Evolutionary conservation across 1,140 invertebrate species (phyloP).

Genomic region (Homalodisca vitripennis): DNA sequence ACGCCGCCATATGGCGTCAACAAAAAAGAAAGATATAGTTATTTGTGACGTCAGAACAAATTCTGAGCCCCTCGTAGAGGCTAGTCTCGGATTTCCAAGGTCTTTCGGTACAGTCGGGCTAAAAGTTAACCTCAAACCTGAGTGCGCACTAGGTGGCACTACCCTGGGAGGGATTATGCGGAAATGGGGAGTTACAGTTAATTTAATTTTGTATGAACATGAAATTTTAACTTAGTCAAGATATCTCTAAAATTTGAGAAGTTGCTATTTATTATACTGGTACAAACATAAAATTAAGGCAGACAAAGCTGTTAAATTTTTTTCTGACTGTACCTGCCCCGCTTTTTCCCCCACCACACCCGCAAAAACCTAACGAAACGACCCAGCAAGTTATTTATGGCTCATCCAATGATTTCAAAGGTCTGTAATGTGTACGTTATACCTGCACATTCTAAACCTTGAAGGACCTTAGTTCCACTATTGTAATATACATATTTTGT

Average conservation of each 20-base stretch:
- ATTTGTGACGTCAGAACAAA: conserved; percentile 30
- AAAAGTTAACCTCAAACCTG: conserved; percentile 20
- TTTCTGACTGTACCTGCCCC: not conserved
- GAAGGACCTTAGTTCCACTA: too few relatives aligned
- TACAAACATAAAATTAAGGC: too few relatives aligned
- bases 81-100: conserved; percentile 33
- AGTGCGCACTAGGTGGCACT: conserved; percentile 24
- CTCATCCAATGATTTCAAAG: not conserved
- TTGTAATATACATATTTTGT: too few relatives aligned
- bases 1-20: conserved; percentile 28
- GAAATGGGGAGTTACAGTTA: not conserved
- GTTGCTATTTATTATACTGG: too few relatives aligned
- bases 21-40: conserved; percentile 32
- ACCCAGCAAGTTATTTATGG: conserved; percentile 8
- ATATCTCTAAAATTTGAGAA: too few relatives aligned
- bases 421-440: too few relatives aligned
- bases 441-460: too few relatives aligned
- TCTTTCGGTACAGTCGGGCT: conserved; percentile 27
- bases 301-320: too few relatives aligned
- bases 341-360: not conserved
- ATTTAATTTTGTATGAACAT: not conserved
- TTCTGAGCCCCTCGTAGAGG: conserved; percentile 27
- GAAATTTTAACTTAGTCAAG: too few relatives aligned
- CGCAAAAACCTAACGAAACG: not conserved
- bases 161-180: not conserved